Percentiles rank a stretch among this genome's conserved stretches.
phyloP scores from a whole-genome alignment of 2,113 vertebrate genomes.

The Corvus cornix region DNA sequence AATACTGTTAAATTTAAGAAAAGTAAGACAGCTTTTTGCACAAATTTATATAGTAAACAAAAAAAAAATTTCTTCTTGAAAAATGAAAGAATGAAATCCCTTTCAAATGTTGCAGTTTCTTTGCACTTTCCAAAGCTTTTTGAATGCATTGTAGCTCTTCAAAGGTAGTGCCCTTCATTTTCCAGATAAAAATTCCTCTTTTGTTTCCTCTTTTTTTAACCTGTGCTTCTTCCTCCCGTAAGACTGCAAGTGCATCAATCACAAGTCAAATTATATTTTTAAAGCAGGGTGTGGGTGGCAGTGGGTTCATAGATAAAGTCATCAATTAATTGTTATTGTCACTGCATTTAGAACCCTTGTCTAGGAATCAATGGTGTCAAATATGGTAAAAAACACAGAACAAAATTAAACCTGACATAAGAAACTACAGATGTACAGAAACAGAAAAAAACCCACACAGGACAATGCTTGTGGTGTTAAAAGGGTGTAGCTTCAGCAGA shows the following conservation, averaged over 20 bases:
- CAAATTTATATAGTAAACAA: background rate
- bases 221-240: background rate
- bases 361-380: background rate
- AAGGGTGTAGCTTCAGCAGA: background rate
- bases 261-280: background rate
- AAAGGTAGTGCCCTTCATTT: background rate
- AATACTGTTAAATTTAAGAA: background rate
- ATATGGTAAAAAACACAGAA: background rate
- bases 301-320: background rate
- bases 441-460: background rate
- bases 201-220: background rate
- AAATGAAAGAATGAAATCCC: background rate
- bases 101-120: background rate
- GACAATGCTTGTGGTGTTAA: background rate
- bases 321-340: background rate
- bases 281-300: background rate
- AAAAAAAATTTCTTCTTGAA: background rate
- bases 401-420: background rate
- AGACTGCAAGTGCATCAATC: background rate
- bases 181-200: background rate
- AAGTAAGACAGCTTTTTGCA: accelerated
- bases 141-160: background rate
- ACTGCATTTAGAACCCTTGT: background rate
- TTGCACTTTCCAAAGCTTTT: background rate
- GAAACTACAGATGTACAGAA: background rate